Percentiles rank a stretch among this genome's conserved stretches.
These are phyloP conservation scores for Semotilus atromaculatus DNA, from an alignment of 2,797 vertebrate species.

Conservation along the genomic window DNA sequence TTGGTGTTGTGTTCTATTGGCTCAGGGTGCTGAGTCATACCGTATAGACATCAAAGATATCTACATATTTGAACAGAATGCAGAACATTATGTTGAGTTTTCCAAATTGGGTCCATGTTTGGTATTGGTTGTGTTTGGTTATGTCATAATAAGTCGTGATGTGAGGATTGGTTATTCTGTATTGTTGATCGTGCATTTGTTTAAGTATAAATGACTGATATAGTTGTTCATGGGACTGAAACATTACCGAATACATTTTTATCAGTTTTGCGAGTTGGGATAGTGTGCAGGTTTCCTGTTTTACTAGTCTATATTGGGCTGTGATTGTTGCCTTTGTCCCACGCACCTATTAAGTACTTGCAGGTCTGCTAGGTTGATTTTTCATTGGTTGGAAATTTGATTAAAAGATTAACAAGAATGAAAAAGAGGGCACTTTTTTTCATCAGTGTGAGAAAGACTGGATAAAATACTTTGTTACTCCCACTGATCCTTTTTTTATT, in stretches of 20 bases:
- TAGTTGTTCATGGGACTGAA: neutral
- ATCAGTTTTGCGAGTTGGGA: too few species aligned
- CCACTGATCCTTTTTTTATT: neutral
- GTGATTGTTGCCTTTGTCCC: too few species aligned
- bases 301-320: too few species aligned
- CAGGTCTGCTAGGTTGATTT: too few species aligned
- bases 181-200: neutral
- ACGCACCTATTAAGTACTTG: too few species aligned
- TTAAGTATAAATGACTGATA: neutral
- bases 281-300: too few species aligned
- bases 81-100: neutral
- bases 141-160: neutral
- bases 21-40: neutral
- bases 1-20: conserved; percentile 2
- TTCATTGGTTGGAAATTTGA: neutral
- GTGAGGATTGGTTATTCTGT: neutral
- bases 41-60: neutral
- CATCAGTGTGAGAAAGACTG: neutral
- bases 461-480: neutral
- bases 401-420: neutral
- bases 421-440: neutral
- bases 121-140: neutral
- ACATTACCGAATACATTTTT: neutral
- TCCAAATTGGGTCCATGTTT: neutral
- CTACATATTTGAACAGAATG: neutral